Evolutionary conservation across 2,797 vertebrate genomes (phyloP), one percentile per base, ranked within the genome.

Genomic region (Nyctibius grandis): DNA sequence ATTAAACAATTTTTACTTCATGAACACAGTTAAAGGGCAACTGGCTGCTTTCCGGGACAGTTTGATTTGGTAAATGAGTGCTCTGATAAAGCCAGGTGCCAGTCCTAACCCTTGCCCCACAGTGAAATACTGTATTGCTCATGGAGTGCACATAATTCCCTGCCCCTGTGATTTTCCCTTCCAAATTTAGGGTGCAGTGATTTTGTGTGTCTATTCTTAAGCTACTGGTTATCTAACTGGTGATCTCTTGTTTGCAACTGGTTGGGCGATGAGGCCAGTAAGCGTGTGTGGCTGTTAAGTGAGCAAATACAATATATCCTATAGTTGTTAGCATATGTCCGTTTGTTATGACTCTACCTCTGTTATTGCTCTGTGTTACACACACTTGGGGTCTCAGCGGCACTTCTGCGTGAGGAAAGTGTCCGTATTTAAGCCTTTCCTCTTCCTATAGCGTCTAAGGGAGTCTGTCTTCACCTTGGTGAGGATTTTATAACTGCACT

Each of bases 1-100:
- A 95, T 99, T 91, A 98, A 98, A 94, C 98, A 96, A 75, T 99
- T 99, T 97, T 97, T 99, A 89, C 98, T 99, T 69, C 98, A 99
- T 15, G 96, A 98, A 86, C 98, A 97, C 92, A 81, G 50, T 23
- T 90, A 79, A 36, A 25, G 54, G 29, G 61, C 45, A 5, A n/a
- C 23, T 44, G 11, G 53, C 53, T n/a, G 85, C 70, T 63, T 36
- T 59, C 76, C 2, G 59, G 78, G 74, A 88, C 64, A 29, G 73
- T 93, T 77, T 87, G 84, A 28, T 57, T 81, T 33, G 56, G 34
- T n/a, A 36, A 91, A 63, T 31, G 89, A 64, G 83, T 54, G 87
- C 4, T 11, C 79, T 83, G 64, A 60, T 4, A 9, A 53, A 93
- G 54, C 48, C 10, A 7, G 75, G 53, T 53, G 36, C 75, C 15